Conservation (phyloP, 2,797 vertebrate genomes). For the Poecile montanus region DNA sequence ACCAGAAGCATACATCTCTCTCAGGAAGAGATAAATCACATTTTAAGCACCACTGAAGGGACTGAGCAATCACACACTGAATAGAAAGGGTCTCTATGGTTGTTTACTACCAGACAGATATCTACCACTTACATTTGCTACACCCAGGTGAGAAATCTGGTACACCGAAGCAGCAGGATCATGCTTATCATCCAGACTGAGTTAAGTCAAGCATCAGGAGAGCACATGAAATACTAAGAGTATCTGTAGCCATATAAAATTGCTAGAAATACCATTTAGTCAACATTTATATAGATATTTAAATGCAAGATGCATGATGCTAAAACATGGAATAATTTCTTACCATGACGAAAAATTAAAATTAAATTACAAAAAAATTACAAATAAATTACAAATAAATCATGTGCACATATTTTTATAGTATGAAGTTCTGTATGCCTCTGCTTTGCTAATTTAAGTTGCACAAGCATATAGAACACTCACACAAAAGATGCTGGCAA, state of each 20-base stretch:
- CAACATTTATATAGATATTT: not conserved
- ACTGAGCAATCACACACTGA: not conserved
- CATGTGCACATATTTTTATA: not conserved
- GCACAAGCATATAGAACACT: not conserved
- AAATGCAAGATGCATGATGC: not conserved
- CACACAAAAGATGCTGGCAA: not conserved
- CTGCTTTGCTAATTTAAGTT: not conserved
- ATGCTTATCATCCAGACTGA: not conserved
- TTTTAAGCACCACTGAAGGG: not conserved
- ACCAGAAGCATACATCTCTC: not conserved
- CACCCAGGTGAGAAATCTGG: not conserved
- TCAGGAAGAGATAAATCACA: not conserved
- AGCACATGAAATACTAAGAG: not conserved
- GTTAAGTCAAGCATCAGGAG: not conserved
- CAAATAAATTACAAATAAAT: not conserved
- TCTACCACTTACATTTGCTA: not conserved
- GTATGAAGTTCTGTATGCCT: not conserved
- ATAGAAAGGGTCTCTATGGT: not conserved
- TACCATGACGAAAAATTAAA: not conserved
- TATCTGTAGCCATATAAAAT: not conserved
- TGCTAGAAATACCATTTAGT: not conserved
- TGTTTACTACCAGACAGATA: not conserved
- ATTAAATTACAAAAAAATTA: not conserved
- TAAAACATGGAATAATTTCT: not conserved
- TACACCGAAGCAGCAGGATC: not conserved